Evolutionary conservation across 2,888 invertebrate species (phyloP).

Genomic region (Microctonus brassicae): DNA sequence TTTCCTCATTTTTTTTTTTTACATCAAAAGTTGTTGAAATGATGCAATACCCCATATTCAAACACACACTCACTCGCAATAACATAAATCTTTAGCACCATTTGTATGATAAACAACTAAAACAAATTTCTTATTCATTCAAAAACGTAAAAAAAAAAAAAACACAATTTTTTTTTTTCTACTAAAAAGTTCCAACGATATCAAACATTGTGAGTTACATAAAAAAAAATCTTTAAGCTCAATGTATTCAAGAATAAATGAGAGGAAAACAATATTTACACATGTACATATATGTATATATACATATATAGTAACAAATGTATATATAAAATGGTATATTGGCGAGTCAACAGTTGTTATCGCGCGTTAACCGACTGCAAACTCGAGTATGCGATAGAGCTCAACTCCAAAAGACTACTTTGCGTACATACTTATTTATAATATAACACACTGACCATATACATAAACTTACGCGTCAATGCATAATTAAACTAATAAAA

Average conservation of each 20-base stretch:
- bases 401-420: constrained; percentile 14
- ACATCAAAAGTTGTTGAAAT: not conserved
- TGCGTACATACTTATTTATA: constrained; percentile 14
- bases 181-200: too few relatives aligned
- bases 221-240: too few relatives aligned
- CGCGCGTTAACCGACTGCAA: constrained; percentile 34
- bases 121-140: not conserved
- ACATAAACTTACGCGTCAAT: constrained; percentile 25
- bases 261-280: too few relatives aligned
- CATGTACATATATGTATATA: too few relatives aligned
- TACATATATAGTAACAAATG: too few relatives aligned
- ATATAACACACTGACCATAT: constrained; percentile 16
- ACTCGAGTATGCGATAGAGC: constrained; percentile 10
- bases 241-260: too few relatives aligned
- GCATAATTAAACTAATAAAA: constrained; percentile 36
- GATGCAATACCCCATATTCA: not conserved
- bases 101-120: not conserved
- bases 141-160: not conserved
- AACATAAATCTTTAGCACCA: not conserved
- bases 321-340: too few relatives aligned
- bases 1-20: not conserved
- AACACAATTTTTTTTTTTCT: not conserved
- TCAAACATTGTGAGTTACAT: too few relatives aligned
- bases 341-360: constrained; percentile 38
- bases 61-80: not conserved